phyloP scores from a whole-genome alignment of 1,140 invertebrate genomes.

The Drosophila repleta region DNA sequence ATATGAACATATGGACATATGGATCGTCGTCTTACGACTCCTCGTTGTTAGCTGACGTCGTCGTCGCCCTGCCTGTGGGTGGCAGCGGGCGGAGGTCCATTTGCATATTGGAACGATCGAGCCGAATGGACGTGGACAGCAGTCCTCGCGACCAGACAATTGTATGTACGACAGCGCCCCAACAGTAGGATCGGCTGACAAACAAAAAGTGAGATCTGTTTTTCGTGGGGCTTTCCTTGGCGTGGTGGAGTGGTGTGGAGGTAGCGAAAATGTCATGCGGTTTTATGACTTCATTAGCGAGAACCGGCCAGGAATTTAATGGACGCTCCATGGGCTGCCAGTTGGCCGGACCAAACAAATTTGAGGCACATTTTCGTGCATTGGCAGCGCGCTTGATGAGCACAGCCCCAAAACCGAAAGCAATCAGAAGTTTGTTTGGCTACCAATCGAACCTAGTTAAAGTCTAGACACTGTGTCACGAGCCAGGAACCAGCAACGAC shows the following conservation, averaged over 20 bases:
- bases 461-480: slow-evolving; percentile 64
- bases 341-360: slow-evolving; percentile 63
- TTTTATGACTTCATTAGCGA: slow-evolving; percentile 82
- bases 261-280: slow-evolving; percentile 77
- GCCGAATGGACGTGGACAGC: slow-evolving; percentile 26
- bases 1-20: slow-evolving; percentile 74
- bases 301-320: slow-evolving; percentile 72
- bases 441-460: slow-evolving; percentile 36
- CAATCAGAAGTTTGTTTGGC: slow-evolving; percentile 57
- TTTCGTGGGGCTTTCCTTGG: slow-evolving; percentile 37
- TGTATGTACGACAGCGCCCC: slow-evolving; percentile 45
- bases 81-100: slow-evolving; percentile 64
- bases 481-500: slow-evolving; percentile 33
- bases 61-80: slow-evolving; percentile 61
- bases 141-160: slow-evolving; percentile 35
- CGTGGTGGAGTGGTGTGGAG: slow-evolving; percentile 39
- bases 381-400: slow-evolving; percentile 51
- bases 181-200: slow-evolving; percentile 53
- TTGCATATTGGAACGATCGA: slow-evolving; percentile 79
- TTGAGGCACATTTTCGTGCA: slow-evolving; percentile 74
- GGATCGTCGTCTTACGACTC: slow-evolving; percentile 40
- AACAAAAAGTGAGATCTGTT: slow-evolving; percentile 66
- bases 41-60: slow-evolving; percentile 8
- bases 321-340: slow-evolving; percentile 34
- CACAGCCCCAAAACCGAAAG: slow-evolving; percentile 60